Evolutionary conservation across 2,113 vertebrate species (phyloP), one percentile per base, ranked within the genome.

Genomic region (Pteronura brasiliensis): DNA sequence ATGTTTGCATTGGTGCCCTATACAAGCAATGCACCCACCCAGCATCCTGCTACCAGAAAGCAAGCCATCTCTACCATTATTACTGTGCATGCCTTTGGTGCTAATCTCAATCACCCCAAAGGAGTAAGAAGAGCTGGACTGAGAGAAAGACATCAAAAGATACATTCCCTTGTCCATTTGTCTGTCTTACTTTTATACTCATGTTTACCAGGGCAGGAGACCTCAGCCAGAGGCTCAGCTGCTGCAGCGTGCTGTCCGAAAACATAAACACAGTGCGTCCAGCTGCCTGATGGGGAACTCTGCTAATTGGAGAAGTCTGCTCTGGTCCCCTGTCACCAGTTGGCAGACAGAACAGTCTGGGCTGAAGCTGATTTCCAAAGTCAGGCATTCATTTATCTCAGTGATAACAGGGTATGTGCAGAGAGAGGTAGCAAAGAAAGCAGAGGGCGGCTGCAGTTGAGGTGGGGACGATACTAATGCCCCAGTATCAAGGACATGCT

Each of bases 251-350:
- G 44, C 90, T 88, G 74, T 95, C 79, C 59, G 1, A 81, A 92
- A 82, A 93, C 86, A 86, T 57, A 97, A 63, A 95, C 92, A 90
- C 71, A 92, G 69, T 71, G 86, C n/a, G 31, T 97, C 82, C 95
- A 98, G 97, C 95, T 95, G 97, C 97, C 95, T 96, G 96, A 97
- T 98, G 79, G 96, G 93, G 76, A 93, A 97, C 96, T 97, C 97
- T 97, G 93, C 97, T 99, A 99, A 98, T 98, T 98, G 98, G 98
- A 98, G 96, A 97, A 97, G 97, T 92, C 97, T 98, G 98, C 96
- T 98, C 96, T 79, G 90, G 97, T 97, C 96, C 96, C 98, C 97
- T 98, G 97, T 98, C 98, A 98, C 97, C 87, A 95, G 77, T 97
- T 98, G 98, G 98, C 98, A 98, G 91, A 95, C 96, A 93, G 23